Conservation (phyloP, 2,888 invertebrate species). For the Noctua comes region DNA sequence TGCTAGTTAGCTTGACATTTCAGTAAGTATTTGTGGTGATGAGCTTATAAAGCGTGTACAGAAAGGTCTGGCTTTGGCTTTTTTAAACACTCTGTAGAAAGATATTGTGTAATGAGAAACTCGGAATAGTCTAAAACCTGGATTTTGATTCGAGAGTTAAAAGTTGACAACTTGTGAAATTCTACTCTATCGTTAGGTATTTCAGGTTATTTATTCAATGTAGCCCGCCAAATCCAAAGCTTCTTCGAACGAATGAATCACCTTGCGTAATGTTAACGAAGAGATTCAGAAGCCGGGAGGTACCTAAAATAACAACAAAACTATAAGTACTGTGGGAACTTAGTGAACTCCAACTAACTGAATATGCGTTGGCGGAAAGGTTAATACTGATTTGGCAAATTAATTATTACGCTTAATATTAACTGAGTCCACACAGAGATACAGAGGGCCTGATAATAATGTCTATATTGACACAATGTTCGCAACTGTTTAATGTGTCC, state of each 20-base stretch:
- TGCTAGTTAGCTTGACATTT: too few relatives aligned
- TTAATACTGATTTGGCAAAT: conserved; percentile 2
- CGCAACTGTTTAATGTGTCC: background rate
- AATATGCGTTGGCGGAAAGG: background rate
- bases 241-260: background rate
- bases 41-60: too few relatives aligned
- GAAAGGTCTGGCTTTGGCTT: too few relatives aligned
- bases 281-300: background rate
- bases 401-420: background rate
- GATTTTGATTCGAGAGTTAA: background rate
- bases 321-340: background rate
- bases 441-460: too few relatives aligned
- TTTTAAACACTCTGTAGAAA: too few relatives aligned
- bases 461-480: too few relatives aligned
- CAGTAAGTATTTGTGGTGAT: too few relatives aligned
- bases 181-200: background rate
- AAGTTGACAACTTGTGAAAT: background rate
- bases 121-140: too few relatives aligned
- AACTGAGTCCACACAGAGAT: background rate
- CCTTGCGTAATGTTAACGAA: background rate
- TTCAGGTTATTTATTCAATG: background rate
- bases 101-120: too few relatives aligned
- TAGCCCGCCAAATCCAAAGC: background rate
- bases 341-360: background rate
- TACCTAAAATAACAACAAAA: background rate